phyloP scores from a whole-genome alignment of 1,140 invertebrate genomes.

The Euwallacea fornicatus region DNA sequence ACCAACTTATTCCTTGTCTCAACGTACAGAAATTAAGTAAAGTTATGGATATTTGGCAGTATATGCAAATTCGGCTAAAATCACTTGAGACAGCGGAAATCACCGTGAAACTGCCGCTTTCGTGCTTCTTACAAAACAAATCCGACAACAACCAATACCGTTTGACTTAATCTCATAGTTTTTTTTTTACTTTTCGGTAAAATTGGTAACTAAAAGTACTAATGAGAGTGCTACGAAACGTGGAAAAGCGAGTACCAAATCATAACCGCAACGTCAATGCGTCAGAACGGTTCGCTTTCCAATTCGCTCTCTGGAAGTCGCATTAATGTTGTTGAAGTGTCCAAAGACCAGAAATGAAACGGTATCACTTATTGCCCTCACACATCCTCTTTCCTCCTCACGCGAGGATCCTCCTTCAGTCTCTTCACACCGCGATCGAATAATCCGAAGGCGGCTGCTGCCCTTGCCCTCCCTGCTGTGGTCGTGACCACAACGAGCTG shows the following conservation, averaged over 20 bases:
- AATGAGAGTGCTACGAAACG: no score
- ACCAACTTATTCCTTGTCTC: no score
- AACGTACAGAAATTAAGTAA: neutral
- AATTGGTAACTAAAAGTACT: no score
- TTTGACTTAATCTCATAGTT: no score
- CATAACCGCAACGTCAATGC: no score
- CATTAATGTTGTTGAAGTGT: neutral
- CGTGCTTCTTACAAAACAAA: neutral
- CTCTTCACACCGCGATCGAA: constrained; percentile 65
- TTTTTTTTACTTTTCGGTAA: no score
- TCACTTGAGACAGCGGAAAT: neutral
- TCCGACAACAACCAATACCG: neutral
- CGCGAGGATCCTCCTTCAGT: neutral
- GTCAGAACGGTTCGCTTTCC: no score
- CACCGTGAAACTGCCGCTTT: neutral
- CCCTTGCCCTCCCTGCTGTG: constrained; percentile 57
- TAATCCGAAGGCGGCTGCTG: constrained; percentile 61
- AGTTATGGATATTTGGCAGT: neutral
- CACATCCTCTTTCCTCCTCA: neutral
- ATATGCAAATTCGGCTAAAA: neutral
- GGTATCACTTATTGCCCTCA: neutral
- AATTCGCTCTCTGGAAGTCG: neutral
- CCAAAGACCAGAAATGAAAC: neutral
- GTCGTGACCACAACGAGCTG: constrained; percentile 73
- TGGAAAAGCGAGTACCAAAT: no score